A percentile compares a stretch with the other conserved stretches of the same genome.
Conservation (phyloP, 2,113 vertebrate genomes). For the Halichoerus grypus region DNA sequence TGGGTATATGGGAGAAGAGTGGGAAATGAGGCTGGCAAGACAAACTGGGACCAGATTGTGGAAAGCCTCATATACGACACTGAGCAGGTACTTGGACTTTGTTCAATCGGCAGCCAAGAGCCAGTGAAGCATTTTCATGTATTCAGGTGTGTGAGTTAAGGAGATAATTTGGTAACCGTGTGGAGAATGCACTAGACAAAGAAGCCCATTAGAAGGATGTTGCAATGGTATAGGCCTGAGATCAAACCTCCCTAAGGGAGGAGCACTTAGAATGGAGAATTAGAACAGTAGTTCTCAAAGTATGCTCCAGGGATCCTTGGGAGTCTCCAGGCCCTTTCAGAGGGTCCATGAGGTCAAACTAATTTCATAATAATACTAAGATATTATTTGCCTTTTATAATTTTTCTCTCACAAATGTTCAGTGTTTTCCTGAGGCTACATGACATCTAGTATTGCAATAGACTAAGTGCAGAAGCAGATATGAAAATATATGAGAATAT, state of each 20-base stretch:
- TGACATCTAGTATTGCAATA: neutral
- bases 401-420: constrained; percentile 34
- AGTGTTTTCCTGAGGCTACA: neutral
- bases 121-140: constrained; percentile 11
- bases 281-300: neutral
- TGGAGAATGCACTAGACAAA: neutral
- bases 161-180: neutral
- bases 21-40: constrained; percentile 13
- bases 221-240: neutral
- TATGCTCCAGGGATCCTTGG: neutral
- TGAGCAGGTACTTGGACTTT: neutral
- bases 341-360: neutral
- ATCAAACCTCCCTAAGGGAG: neutral
- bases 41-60: neutral
- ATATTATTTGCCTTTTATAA: constrained; percentile 22
- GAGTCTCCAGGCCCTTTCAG: neutral
- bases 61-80: neutral
- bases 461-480: neutral
- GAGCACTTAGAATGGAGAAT: neutral
- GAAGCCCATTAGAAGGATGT: neutral
- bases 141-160: constrained; percentile 1
- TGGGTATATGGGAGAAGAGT: neutral
- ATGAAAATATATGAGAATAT: neutral
- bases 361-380: constrained; percentile 51
- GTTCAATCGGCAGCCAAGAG: constrained; percentile 15